A percentile compares a stretch with the other conserved stretches of the same genome.
These are phyloP conservation scores for Asteroscopus sphinx DNA, from an alignment of 2,888 invertebrate species.

Conservation along the genomic window DNA sequence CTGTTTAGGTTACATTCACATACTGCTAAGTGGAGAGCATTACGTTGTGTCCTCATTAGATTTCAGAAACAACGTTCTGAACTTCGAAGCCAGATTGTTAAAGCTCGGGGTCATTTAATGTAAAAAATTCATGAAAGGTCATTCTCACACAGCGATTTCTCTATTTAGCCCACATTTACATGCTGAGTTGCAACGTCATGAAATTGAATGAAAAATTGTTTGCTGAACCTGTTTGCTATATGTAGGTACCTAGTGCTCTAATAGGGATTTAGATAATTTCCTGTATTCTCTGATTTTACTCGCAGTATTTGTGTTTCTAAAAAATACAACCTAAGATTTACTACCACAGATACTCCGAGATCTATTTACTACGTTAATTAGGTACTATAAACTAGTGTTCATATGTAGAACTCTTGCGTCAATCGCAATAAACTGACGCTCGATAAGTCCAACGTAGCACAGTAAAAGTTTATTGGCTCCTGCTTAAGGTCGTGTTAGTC, in stretches of 20 bases:
- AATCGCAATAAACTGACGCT: slow-evolving; percentile 9
- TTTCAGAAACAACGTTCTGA: slow-evolving; percentile 1
- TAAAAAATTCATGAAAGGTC: too few species aligned
- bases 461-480: slow-evolving; percentile 34
- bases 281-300: too few species aligned
- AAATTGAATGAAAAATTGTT: too few species aligned
- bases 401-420: neutral
- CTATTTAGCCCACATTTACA: too few species aligned
- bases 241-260: too few species aligned
- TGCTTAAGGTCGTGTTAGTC: slow-evolving; percentile 19
- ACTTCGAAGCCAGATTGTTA: slow-evolving; percentile 5
- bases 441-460: slow-evolving; percentile 5
- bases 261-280: too few species aligned
- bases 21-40: slow-evolving; percentile 1
- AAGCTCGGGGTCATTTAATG: neutral
- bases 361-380: neutral
- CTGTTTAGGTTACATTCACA: slow-evolving; percentile 17
- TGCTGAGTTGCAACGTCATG: too few species aligned
- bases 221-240: too few species aligned
- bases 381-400: neutral
- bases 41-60: neutral
- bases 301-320: too few species aligned
- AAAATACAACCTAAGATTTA: too few species aligned
- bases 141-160: too few species aligned
- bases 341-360: too few species aligned